phyloP scores from a whole-genome alignment of 1,140 invertebrate species.

The Batillaria attramentaria region DNA sequence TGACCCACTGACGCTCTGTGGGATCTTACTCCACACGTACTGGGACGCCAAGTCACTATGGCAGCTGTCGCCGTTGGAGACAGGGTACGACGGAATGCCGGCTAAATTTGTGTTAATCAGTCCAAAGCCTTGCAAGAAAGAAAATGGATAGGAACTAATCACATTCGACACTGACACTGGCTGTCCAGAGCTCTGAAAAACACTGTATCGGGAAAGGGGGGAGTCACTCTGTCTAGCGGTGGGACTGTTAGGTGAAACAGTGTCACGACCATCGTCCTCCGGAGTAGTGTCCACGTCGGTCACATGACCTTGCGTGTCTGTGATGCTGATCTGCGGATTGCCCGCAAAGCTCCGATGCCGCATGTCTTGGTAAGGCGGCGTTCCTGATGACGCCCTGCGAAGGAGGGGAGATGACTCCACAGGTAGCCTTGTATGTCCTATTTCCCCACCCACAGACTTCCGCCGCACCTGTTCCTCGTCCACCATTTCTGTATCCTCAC shows the following conservation, averaged over 20 bases:
- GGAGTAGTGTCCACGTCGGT: constrained; percentile 81
- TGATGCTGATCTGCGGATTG: constrained; percentile 89
- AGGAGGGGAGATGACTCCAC: background rate
- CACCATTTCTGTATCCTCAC: constrained; percentile 42
- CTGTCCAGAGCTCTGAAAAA: background rate
- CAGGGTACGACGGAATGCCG: constrained; percentile 44
- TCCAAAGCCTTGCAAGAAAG: constrained; percentile 36
- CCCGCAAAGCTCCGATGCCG: constrained; percentile 40
- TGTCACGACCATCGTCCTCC: constrained; percentile 70
- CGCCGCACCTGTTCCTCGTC: constrained; percentile 44
- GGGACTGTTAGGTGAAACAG: constrained; percentile 22
- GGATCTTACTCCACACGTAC: background rate
- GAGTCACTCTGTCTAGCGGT: constrained; percentile 9
- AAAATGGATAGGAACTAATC: constrained; percentile 30
- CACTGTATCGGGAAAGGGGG: constrained; percentile 14
- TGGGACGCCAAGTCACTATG: background rate
- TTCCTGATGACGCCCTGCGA: background rate
- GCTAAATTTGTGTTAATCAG: constrained; percentile 52
- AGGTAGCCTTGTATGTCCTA: background rate
- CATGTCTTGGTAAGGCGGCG: background rate
- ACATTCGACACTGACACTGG: constrained; percentile 6
- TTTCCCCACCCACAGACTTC: constrained; percentile 11
- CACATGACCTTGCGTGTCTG: constrained; percentile 83
- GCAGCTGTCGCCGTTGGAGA: constrained; percentile 17
- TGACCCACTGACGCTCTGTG: background rate